Percentiles rank a stretch among this genome's conserved stretches.
These are phyloP conservation scores for Oryzias woworae DNA, from an alignment of 2,113 vertebrate genomes.

Conservation along the genomic window DNA sequence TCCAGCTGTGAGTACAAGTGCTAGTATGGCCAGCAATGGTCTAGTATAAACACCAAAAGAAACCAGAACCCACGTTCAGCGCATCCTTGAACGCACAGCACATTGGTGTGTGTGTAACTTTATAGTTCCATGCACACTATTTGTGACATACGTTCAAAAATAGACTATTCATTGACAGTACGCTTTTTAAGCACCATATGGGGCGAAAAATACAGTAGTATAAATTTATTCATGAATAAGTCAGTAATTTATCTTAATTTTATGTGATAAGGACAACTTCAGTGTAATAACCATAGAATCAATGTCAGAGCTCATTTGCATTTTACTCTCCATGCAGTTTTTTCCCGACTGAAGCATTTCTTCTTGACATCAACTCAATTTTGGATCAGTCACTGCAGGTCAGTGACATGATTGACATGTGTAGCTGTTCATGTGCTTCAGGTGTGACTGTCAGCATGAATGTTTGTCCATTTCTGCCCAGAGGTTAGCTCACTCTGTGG, in stretches of 20 bases:
- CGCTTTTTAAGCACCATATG: too few species aligned
- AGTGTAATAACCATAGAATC: conserved; percentile 63
- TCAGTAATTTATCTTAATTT: conserved; percentile 3
- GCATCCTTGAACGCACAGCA: too few species aligned
- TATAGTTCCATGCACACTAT: too few species aligned
- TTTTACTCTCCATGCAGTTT: conserved; percentile 37
- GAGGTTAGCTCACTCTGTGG: conserved; percentile 21
- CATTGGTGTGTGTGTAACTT: too few species aligned
- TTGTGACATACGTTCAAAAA: too few species aligned
- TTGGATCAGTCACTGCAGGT: conserved; percentile 61
- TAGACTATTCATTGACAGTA: too few species aligned
- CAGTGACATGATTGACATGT: conserved; percentile 3
- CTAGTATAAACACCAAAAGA: too few species aligned
- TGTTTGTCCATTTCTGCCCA: conserved; percentile 52
- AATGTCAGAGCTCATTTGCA: conserved; percentile 54
- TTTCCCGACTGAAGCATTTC: conserved; percentile 53
- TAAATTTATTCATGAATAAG: too few species aligned
- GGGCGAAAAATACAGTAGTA: too few species aligned
- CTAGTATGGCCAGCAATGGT: too few species aligned
- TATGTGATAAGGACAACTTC: conserved; percentile 44
- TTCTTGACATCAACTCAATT: conserved; percentile 62
- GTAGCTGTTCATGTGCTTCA: conserved; percentile 24
- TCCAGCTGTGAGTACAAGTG: too few species aligned
- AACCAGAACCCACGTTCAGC: too few species aligned
- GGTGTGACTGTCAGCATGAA: conserved; percentile 12